phyloP scores from a whole-genome alignment of 1,140 invertebrate genomes.

The Drosophila obscura region DNA sequence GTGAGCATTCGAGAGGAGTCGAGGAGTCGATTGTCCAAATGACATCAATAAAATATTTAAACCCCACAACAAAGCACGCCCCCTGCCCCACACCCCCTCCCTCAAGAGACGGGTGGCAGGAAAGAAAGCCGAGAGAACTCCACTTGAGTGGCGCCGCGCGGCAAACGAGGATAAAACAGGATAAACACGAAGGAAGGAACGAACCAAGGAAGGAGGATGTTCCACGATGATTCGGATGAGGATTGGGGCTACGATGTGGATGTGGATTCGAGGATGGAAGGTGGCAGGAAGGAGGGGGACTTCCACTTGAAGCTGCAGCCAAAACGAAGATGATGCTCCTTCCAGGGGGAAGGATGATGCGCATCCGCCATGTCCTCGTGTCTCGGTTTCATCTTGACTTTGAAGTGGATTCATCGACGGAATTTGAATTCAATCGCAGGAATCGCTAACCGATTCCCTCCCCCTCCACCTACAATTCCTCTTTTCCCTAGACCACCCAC shows the following conservation, averaged over 20 bases:
- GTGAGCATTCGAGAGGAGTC: conserved; percentile 45
- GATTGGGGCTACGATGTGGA: conserved; percentile 4
- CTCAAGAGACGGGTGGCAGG: not conserved
- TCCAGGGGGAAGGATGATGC: conserved; percentile 19
- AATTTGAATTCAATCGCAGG: conserved; percentile 75
- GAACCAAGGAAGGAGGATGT: conserved; percentile 14
- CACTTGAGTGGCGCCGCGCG: conserved; percentile 37
- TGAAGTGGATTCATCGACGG: conserved; percentile 55
- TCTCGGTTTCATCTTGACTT: conserved; percentile 69
- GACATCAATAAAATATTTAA: conserved; percentile 75
- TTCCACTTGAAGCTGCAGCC: conserved; percentile 35
- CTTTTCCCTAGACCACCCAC: conserved; percentile 13
- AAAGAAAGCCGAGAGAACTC: conserved; percentile 12
- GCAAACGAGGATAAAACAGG: conserved; percentile 51
- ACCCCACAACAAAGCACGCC: conserved; percentile 52
- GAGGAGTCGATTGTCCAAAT: conserved; percentile 62
- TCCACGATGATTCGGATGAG: conserved; percentile 4
- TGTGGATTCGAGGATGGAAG: no score
- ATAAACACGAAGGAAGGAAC: conserved; percentile 26
- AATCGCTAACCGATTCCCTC: conserved; percentile 47
- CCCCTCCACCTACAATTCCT: not conserved
- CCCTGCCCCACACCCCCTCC: not conserved
- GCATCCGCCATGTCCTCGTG: conserved; percentile 23
- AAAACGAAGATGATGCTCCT: conserved; percentile 20
- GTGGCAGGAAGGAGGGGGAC: no score